Evolutionary conservation across 2,888 invertebrate species (phyloP).

Genomic region (Lepidocyrtinus sp.): DNA sequence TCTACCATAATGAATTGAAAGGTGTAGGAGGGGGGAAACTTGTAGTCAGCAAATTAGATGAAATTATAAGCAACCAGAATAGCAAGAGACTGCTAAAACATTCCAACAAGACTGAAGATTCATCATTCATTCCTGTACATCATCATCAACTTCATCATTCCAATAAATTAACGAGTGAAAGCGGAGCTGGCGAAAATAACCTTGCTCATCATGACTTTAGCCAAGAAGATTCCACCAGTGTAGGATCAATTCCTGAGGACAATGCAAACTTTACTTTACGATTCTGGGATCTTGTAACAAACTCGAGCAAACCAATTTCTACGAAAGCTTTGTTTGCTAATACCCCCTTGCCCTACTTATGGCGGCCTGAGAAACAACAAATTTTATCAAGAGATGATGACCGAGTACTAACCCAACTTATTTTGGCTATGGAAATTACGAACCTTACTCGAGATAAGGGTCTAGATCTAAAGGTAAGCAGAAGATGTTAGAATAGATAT

Average conservation of each 20-base stretch:
- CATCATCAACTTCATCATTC: constrained; percentile 29
- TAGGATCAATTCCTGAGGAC: constrained; percentile 20
- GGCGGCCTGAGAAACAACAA: constrained; percentile 46
- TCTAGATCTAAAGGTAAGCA: background rate
- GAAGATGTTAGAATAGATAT: no score
- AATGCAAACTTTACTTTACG: constrained; percentile 37
- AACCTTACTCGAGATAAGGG: constrained; percentile 22
- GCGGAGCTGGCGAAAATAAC: background rate
- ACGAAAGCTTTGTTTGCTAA: constrained; percentile 35
- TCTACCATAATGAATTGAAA: constrained; percentile 8
- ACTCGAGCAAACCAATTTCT: constrained; percentile 14
- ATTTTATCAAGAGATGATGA: constrained; percentile 49
- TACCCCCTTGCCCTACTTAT: constrained; percentile 39
- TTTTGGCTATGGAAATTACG: constrained; percentile 62
- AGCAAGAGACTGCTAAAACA: constrained; percentile 20
- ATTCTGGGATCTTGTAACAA: constrained; percentile 55
- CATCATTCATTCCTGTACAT: constrained; percentile 1
- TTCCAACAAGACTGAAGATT: constrained; percentile 29
- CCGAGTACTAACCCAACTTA: constrained; percentile 60
- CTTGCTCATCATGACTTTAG: background rate
- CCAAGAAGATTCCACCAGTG: constrained; percentile 1
- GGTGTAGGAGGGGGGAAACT: background rate
- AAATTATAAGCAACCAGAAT: background rate
- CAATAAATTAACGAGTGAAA: background rate
- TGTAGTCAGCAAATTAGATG: background rate